Percentiles rank a stretch among this genome's conserved stretches.
Evolutionary conservation across 2,797 vertebrate genomes (phyloP).

Genomic region (Amazona finschi): DNA sequence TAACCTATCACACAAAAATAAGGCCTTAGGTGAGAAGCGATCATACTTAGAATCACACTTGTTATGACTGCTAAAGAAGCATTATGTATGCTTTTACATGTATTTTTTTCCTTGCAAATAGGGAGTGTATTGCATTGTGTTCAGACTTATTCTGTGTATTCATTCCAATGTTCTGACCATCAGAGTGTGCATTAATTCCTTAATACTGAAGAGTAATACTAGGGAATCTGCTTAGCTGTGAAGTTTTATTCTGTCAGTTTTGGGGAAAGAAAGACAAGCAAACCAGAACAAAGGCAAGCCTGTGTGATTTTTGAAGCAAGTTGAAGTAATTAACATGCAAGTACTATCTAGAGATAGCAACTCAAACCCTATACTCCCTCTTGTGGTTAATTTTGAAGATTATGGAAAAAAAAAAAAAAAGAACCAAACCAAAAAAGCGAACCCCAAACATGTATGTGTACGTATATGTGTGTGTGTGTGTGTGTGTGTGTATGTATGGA

Average conservation of each 20-base stretch:
- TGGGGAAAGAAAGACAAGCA: neutral
- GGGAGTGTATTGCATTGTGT: neutral
- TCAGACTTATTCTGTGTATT: neutral
- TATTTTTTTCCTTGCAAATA: neutral
- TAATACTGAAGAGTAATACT: neutral
- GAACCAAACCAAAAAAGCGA: neutral
- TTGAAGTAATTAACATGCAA: neutral
- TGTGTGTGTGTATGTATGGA: neutral
- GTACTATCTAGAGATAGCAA: neutral
- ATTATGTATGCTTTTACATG: neutral
- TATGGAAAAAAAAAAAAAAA: neutral
- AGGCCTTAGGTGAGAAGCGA: neutral
- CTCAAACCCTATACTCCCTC: conserved; percentile 37
- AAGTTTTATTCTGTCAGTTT: neutral
- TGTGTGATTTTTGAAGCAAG: neutral
- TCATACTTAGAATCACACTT: neutral
- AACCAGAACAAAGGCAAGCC: neutral
- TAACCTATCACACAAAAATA: neutral
- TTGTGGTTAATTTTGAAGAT: conserved; percentile 42
- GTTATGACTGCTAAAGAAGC: neutral
- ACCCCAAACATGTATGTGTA: neutral
- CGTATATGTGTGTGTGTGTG: neutral
- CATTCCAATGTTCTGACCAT: neutral
- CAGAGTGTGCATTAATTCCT: neutral
- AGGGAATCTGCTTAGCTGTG: neutral